phyloP scores from a whole-genome alignment of 2,113 vertebrate genomes.

The Tachuris rubrigastra region DNA sequence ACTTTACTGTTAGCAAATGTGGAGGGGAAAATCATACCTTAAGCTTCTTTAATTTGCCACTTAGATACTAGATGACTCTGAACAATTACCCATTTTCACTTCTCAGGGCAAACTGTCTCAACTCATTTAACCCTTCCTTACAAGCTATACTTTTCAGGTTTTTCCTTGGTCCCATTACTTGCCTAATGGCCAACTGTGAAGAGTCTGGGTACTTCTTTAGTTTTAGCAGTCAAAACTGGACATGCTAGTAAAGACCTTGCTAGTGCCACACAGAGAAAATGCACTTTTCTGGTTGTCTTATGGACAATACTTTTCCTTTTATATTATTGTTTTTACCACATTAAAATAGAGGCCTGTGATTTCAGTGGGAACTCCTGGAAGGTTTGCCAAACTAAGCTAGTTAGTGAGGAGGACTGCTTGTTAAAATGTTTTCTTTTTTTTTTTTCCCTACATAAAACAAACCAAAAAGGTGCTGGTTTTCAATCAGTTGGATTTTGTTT shows the following conservation, averaged over 20 bases:
- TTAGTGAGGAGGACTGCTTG: not conserved
- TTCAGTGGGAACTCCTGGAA: not conserved
- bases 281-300: not conserved
- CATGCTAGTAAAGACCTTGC: not conserved
- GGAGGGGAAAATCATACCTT: not conserved
- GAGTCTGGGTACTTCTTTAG: not conserved
- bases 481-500: not conserved
- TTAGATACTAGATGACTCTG: not conserved
- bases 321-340: not conserved
- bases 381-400: not conserved
- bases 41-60: not conserved
- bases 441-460: not conserved
- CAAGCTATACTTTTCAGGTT: not conserved
- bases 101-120: not conserved
- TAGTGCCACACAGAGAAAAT: not conserved
- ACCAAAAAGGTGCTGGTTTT: not conserved
- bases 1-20: not conserved
- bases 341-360: not conserved
- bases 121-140: not conserved
- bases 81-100: not conserved
- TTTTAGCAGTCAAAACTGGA: not conserved
- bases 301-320: not conserved
- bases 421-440: fast-evolving
- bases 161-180: not conserved
- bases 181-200: not conserved